Base-by-base conservation (phyloP, 2,888 invertebrate genomes). In the Dryadula phaetusa region DNA sequence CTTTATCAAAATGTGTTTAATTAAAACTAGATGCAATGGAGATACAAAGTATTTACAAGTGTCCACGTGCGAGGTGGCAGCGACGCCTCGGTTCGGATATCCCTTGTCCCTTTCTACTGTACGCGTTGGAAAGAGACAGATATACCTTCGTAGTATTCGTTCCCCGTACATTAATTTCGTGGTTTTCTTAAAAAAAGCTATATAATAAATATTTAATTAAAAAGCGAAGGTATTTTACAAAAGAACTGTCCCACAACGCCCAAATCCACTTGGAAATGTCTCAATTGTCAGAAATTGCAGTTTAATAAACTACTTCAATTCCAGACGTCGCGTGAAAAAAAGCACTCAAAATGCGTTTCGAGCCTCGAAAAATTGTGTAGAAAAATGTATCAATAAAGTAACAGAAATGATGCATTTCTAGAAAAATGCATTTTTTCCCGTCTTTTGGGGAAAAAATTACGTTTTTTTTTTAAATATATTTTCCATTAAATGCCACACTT, bases 21-120 rank as follows among this genome's bases (percentile, higher is more conserved):
- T 77, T 76, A 77, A 53, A 46, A 53, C 73, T 71, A 73, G 67
- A 42, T 73, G 66, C 68, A 20, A 46, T 72, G 74, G 72, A 72
- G 72, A 68, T 80, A 79, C 75, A 77, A 79, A 77, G 77, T 79
- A 79, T 79, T 75, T 80, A 79, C 79, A 80, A 62, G 53, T 44
- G 53, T 25, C 28, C 25, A 58, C 58, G 64, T 65, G 64, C 64
- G 40, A 47, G 18, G 3, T 32, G 44, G 28, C 44, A 44, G 14
- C 22, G 47, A 47, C 47, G 46, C 32, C 34, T 34, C 34, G 12
- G 22, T 3, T 22, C 5, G 16, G 10, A 18, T 42, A 14, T 68
- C 56, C n/a, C n/a, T 22, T 25, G 25, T 68, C 49, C 25, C 61
- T 62, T 49, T 65, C 34, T 56, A 28, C 34, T 22, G 4, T 22